Percentiles rank a stretch among this genome's conserved stretches.
phyloP scores from a whole-genome alignment of 2,888 invertebrate genomes.

The Capitulum mitella region DNA sequence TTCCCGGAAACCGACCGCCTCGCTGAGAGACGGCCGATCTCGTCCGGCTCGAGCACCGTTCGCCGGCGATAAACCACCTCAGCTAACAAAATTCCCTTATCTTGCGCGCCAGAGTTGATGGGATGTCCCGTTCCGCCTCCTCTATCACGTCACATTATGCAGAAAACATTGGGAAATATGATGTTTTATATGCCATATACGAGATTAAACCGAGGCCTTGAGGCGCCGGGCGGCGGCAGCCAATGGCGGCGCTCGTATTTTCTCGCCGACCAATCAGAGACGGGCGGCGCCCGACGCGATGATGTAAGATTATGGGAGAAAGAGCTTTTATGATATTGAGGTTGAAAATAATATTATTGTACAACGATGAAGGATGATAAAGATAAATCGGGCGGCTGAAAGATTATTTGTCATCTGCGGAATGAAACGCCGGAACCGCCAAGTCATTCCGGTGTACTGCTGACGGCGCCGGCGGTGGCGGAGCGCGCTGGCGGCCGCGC shows the following conservation, averaged over 20 bases:
- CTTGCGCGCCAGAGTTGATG: not conserved
- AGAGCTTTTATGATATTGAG: conserved; percentile 25
- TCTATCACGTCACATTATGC: conserved; percentile 23
- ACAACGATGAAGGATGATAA: conserved; percentile 24
- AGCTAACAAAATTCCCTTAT: conserved; percentile 12
- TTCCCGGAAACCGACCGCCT: not conserved
- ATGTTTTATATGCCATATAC: conserved; percentile 24
- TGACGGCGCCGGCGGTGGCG: not conserved
- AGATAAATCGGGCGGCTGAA: conserved; percentile 8
- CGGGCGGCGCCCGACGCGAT: conserved; percentile 1
- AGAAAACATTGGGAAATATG: conserved; percentile 24
- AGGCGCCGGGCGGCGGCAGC: not conserved
- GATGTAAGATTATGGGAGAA: conserved; percentile 24
- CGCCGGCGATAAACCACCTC: not conserved
- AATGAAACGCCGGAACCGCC: not conserved
- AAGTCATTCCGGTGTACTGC: not conserved
- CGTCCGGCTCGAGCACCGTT: not conserved
- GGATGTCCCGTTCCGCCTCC: conserved; percentile 13
- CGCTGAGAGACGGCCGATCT: not conserved
- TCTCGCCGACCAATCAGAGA: not conserved
- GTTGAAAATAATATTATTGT: conserved; percentile 24
- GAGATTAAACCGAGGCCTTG: conserved; percentile 24
- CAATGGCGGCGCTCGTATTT: conserved; percentile 12
- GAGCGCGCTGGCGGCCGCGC: not conserved
- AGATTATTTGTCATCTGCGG: conserved; percentile 10